Percentiles rank a stretch among this genome's conserved stretches.
phyloP scores from a whole-genome alignment of 1,140 invertebrate genomes.

The Bombus impatiens region DNA sequence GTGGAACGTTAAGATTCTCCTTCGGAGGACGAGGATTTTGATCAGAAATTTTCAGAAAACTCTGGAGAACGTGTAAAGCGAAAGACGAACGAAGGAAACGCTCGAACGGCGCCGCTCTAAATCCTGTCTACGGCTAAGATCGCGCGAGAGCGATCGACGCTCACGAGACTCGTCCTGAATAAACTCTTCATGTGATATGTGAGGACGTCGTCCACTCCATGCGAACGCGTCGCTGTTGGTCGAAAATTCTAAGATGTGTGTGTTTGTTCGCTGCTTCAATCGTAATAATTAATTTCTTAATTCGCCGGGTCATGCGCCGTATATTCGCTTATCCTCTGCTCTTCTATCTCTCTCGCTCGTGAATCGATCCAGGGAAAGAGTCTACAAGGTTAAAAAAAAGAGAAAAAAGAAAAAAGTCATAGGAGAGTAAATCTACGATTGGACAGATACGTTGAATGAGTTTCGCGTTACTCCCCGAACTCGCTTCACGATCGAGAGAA shows the following conservation, averaged over 20 bases:
- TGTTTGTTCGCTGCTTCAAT: constrained; percentile 23
- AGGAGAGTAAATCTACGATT: background rate
- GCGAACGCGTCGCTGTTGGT: constrained; percentile 68
- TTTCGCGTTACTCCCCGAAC: too few relatives aligned
- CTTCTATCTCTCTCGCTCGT: background rate
- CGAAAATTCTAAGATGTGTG: constrained; percentile 52
- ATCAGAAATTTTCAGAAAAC: background rate
- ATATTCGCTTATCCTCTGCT: background rate
- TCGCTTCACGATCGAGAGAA: constrained; percentile 14
- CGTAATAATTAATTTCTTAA: constrained; percentile 4
- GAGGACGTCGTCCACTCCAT: constrained; percentile 45
- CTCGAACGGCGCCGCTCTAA: constrained; percentile 15
- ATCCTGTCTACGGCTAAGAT: constrained; percentile 25
- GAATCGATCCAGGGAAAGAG: background rate
- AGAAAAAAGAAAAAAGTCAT: too few relatives aligned
- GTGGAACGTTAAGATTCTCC: background rate
- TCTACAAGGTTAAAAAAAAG: background rate
- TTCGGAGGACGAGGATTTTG: background rate
- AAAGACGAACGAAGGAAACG: constrained; percentile 52
- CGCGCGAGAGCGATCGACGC: constrained; percentile 47
- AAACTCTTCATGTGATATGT: constrained; percentile 72
- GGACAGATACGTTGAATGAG: background rate
- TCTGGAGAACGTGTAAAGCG: constrained; percentile 11
- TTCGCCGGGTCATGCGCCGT: background rate
- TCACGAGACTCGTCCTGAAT: constrained; percentile 41